Base-by-base conservation (phyloP, 2,113 vertebrate species). In the Microcebus murinus region DNA sequence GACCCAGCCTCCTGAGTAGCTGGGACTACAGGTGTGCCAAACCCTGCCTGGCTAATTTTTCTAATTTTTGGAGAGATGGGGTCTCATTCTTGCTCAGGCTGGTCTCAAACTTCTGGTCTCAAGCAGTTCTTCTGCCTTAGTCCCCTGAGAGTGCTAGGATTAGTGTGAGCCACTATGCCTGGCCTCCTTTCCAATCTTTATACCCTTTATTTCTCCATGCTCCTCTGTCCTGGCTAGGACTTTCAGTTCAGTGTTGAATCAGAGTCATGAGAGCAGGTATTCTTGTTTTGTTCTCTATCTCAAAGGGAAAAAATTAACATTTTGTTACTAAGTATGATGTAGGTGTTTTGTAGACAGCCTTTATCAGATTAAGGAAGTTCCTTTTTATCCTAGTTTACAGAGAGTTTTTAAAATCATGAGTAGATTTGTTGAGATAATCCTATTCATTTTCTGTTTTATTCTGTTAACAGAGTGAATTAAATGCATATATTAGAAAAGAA, bases 391-490 rank as follows among this genome's bases (percentile, higher is more conserved):
- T 82, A 31, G 12, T 88, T 95, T 93, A 42, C 14, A 65, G 80
- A 71, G 45, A 91, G 25, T 36, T 85, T 93, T 82, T 36, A 86
- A 88, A 86, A 83, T 96, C 70, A 82, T 48, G 61, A 81, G 73
- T 52, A 52, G 15, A 83, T 17, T 90, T 87, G 57, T 2, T 91
- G 73, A 73, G 68, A 23, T 89, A 74, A 92, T 95, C 29, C 63
- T 83, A 57, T 77, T 95, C 31, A 71, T 71, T 89, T 94, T 92
- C 61, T 91, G 50, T 71, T 48, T 91, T 86, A 85, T 91, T 76
- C 50, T 95, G 36, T 96, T 92, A 95, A 55, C 55, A 65, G 68
- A 94, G n/a, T 90, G 61, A 95, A 90, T 85, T 87, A 71, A 86
- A 76, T 82, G 52, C 15, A 50, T 55, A 11, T 86, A 89, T n/a